A percentile compares a stretch with the other conserved stretches of the same genome.
phyloP scores from a whole-genome alignment of 1,140 invertebrate species.

The Scaptomyza pallida region DNA sequence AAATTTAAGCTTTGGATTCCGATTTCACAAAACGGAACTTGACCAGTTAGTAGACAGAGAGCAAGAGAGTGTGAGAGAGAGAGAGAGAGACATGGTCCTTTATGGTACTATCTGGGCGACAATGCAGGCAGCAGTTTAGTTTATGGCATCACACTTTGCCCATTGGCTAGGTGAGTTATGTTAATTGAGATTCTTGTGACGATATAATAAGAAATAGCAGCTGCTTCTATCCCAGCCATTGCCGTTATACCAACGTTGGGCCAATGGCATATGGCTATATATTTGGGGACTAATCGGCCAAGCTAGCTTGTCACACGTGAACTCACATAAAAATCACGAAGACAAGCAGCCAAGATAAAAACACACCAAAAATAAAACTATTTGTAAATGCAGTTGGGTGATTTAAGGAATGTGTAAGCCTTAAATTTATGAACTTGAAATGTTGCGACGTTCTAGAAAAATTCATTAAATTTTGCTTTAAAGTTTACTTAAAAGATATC shows the following conservation, averaged over 20 bases:
- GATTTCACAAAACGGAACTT: slow-evolving; percentile 28
- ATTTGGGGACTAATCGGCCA: slow-evolving; percentile 62
- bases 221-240: slow-evolving; percentile 17
- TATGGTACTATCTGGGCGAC: slow-evolving; percentile 49
- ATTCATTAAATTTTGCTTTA: too few relatives aligned
- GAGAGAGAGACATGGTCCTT: slow-evolving; percentile 19
- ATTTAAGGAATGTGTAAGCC: not conserved
- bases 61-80: not conserved
- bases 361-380: slow-evolving; percentile 27
- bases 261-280: slow-evolving; percentile 48
- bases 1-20: slow-evolving; percentile 1
- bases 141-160: slow-evolving; percentile 25
- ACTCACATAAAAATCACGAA: slow-evolving; percentile 62
- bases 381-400: not conserved
- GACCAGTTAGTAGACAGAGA: too few relatives aligned
- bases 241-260: not conserved
- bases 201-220: slow-evolving; percentile 55
- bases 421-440: too few relatives aligned
- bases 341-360: slow-evolving; percentile 15
- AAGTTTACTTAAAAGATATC: too few relatives aligned
- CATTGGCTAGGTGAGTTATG: slow-evolving; percentile 69
- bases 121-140: slow-evolving; percentile 43
- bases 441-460: too few relatives aligned
- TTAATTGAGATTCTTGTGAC: slow-evolving; percentile 68
- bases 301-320: slow-evolving; percentile 22